Evolutionary conservation across 2,888 invertebrate species (phyloP).

Genomic region (Ochropleura plecta): DNA sequence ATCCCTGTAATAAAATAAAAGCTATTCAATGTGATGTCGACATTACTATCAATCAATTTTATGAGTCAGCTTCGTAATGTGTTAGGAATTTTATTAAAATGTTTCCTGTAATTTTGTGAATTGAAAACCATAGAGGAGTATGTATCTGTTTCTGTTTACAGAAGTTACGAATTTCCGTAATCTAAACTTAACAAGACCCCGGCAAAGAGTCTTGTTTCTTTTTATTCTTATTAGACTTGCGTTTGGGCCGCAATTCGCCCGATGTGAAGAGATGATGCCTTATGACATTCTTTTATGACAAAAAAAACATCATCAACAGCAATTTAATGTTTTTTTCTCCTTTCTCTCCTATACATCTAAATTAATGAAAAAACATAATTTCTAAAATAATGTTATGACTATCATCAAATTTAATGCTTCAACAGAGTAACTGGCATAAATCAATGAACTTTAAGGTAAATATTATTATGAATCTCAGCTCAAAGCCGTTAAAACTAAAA

Average conservation of each 20-base stretch:
- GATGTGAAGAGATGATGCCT: too few relatives aligned
- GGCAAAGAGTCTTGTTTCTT: too few relatives aligned
- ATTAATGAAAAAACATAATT: background rate
- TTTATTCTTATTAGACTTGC: too few relatives aligned
- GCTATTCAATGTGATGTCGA: slow-evolving; percentile 45
- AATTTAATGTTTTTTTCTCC: background rate
- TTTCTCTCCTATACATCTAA: background rate
- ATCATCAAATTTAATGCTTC: slow-evolving; percentile 30
- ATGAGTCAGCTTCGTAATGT: slow-evolving; percentile 56
- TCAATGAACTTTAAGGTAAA: slow-evolving; percentile 68
- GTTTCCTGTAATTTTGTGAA: background rate
- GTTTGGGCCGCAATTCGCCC: too few relatives aligned
- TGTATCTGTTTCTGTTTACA: background rate
- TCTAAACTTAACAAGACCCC: background rate
- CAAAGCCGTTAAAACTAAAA: slow-evolving; percentile 38
- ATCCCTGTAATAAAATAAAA: slow-evolving; percentile 92
- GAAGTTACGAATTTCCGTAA: background rate
- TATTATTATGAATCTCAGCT: slow-evolving; percentile 42
- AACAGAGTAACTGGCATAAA: slow-evolving; percentile 29
- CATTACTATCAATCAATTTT: slow-evolving; percentile 57
- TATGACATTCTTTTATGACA: background rate
- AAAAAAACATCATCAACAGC: background rate
- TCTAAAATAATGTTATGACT: slow-evolving; percentile 48
- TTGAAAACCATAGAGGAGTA: background rate
- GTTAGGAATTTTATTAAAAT: background rate